These are phyloP conservation scores for Lepus europaeus DNA, from an alignment of 2,113 vertebrate genomes.

Conservation along the genomic window DNA sequence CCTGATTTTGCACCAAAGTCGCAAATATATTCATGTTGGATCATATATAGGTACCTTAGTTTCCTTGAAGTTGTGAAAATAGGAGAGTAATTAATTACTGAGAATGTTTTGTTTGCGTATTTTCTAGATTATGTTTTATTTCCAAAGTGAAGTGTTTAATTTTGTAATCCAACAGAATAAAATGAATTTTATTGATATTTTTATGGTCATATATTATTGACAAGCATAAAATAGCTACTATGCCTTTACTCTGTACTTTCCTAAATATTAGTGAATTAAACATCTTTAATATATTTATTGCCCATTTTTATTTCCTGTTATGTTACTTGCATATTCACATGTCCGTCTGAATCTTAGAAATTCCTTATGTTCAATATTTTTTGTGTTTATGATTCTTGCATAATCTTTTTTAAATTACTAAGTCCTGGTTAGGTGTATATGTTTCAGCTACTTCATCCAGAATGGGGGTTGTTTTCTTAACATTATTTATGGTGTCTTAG, in stretches of 20 bases:
- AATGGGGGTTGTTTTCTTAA: neutral
- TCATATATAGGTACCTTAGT: neutral
- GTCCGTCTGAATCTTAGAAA: neutral
- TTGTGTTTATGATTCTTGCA: neutral
- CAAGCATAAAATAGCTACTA: neutral
- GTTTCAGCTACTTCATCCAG: neutral
- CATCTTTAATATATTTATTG: neutral
- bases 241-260: neutral
- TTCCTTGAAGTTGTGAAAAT: neutral
- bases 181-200: neutral
- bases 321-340: neutral
- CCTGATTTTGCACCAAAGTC: no score
- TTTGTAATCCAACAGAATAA: neutral
- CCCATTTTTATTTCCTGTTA: neutral
- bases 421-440: neutral
- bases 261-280: neutral
- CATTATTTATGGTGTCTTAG: neutral
- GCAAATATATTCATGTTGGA: neutral
- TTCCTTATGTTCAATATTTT: neutral
- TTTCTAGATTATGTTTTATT: neutral
- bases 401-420: neutral
- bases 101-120: neutral
- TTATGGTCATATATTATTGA: neutral
- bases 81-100: neutral
- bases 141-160: no score